These are phyloP conservation scores for Drosophila mojavensis DNA, from an alignment of 1,140 invertebrate genomes.

Conservation along the genomic window DNA sequence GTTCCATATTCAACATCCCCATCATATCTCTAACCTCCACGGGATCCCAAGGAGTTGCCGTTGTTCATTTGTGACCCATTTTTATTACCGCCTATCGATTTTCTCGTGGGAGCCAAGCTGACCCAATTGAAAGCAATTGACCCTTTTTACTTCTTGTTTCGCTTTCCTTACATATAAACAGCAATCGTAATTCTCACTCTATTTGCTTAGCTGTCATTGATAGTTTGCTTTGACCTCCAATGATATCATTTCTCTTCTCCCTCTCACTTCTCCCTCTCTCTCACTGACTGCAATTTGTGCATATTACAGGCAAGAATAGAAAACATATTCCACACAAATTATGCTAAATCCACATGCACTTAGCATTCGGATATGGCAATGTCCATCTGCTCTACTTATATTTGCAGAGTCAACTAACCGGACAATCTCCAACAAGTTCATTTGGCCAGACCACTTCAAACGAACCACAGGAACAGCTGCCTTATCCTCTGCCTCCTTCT, in stretches of 20 bases:
- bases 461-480: constrained; percentile 23
- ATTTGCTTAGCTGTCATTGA: constrained; percentile 10
- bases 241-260: neutral
- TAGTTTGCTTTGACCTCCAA: neutral
- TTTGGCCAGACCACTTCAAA: constrained; percentile 43
- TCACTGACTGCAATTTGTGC: neutral
- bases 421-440: constrained; percentile 32
- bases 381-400: constrained; percentile 15
- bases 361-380: neutral
- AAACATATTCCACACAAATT: constrained; percentile 10
- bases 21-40: neutral
- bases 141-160: neutral
- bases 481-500: neutral
- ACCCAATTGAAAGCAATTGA: constrained; percentile 23
- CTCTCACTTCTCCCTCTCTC: neutral
- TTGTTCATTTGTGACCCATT: constrained; percentile 27
- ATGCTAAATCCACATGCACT: constrained; percentile 8
- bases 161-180: neutral
- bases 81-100: constrained; percentile 29
- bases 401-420: constrained; percentile 29
- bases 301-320: neutral
- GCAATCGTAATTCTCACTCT: neutral
- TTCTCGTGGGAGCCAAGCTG: constrained; percentile 11
- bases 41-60: neutral
- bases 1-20: neutral